These are phyloP conservation scores for Microtus ochrogaster DNA, from an alignment of 2,113 vertebrate genomes.

Conservation along the genomic window DNA sequence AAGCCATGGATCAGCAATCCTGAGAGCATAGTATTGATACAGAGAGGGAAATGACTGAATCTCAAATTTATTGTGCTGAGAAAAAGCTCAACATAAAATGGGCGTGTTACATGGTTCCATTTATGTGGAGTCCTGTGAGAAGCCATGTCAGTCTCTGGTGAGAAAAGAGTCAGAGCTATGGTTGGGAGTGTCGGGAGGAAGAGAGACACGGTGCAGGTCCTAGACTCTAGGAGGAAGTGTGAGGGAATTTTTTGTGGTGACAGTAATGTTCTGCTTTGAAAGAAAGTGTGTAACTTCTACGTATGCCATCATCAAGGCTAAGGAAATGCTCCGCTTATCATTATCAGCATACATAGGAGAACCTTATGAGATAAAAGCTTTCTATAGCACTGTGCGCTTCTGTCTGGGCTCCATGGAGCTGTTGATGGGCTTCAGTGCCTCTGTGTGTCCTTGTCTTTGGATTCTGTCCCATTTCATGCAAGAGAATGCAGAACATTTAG, in stretches of 20 bases:
- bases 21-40: neutral
- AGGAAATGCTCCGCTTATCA: neutral
- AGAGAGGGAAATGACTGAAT: neutral
- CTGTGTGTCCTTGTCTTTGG: neutral
- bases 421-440: neutral
- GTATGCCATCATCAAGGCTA: neutral
- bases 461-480: neutral
- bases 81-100: neutral
- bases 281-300: neutral
- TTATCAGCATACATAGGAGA: neutral
- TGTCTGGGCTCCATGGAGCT: neutral
- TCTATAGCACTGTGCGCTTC: neutral
- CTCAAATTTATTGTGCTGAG: neutral
- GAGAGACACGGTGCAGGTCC: neutral
- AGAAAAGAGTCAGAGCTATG: neutral
- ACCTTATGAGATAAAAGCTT: neutral
- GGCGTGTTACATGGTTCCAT: neutral
- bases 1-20: neutral
- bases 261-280: neutral
- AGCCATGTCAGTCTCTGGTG: neutral
- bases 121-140: neutral
- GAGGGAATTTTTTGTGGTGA: neutral
- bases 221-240: neutral
- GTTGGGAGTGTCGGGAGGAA: neutral
- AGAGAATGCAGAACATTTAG: neutral